Evolutionary conservation across 92 coral and sea anemone species (phyloP), one percentile per base, ranked within the genome.

Genomic region (Palythoa grandiflora): DNA sequence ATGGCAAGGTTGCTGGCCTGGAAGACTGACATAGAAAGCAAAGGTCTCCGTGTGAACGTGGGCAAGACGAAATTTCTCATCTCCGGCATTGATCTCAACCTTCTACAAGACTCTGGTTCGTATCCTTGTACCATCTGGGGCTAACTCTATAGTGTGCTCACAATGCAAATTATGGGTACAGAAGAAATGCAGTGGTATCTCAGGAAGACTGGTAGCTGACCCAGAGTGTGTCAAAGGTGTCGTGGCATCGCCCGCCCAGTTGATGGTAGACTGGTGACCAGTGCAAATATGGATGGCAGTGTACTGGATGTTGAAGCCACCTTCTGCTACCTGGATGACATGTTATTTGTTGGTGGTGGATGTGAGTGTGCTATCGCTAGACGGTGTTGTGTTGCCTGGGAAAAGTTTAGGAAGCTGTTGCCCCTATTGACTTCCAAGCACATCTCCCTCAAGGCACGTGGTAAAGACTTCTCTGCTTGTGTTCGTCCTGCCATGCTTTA

Each of bases 371-470:
- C 77, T 72, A 36, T 72, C 16, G 77, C 77, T 40, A 37, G 4
- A 37, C 50, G 0, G 77, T 72, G 77, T 72, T 72, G 52, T 14
- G 51, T 72, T 37, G 77, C 77, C 48, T 37, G 77, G 77, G 77
- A 38, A 70, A 70, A 70, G 75, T 70, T 70, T 70, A 35, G 75
- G 47, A 70, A 16, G 47, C 47, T 70, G 20, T 40, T 72, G 19
- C 50, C 52, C 1, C 63, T 55, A 55, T 55, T 55, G 63, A 66
- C 72, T 19, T 66, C 72, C 19, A 61, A 61, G 21, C 70, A 61
- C 14, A 61, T 61, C 70, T 11, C 7, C 17, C 70, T 61, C 19
- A 66, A 66, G 72, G 38, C 19, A 19, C 0, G 37, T 66, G 72
- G 72, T 19, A 66, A 66, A 28, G 38, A 16, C 35, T 66, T 66